A percentile compares a stretch with the other conserved stretches of the same genome.
Conservation (phyloP, 2,888 invertebrate species). For the Eurois occulta region DNA sequence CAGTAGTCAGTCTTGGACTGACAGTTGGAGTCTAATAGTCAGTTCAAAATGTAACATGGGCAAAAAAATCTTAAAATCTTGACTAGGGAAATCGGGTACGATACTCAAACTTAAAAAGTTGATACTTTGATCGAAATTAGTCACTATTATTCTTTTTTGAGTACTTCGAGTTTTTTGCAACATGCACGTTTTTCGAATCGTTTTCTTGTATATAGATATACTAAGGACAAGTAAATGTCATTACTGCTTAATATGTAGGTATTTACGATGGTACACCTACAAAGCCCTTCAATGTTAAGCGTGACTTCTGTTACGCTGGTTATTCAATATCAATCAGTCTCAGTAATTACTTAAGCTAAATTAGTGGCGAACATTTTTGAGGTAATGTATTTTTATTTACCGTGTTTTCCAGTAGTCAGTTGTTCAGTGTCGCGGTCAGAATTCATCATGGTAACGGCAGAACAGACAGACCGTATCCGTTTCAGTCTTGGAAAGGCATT, state of each 20-base stretch:
- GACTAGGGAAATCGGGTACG: background rate
- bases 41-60: background rate
- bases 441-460: slow-evolving; percentile 63
- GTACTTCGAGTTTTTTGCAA: background rate
- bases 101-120: background rate
- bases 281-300: background rate
- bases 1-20: background rate
- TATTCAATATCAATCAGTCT: slow-evolving; percentile 29
- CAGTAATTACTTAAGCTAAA: slow-evolving; percentile 20
- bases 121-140: background rate
- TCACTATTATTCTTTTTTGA: background rate
- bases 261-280: slow-evolving; percentile 6
- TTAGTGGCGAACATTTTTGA: slow-evolving; percentile 29
- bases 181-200: too few species aligned
- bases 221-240: background rate
- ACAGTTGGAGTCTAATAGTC: too few species aligned
- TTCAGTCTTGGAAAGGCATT: background rate
- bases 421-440: slow-evolving; percentile 65
- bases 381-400: slow-evolving; percentile 10
- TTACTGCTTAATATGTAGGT: background rate
- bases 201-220: too few species aligned
- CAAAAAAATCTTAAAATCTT: background rate
- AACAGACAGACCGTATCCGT: slow-evolving; percentile 49
- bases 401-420: background rate
- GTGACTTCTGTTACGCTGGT: slow-evolving; percentile 5